phyloP scores from a whole-genome alignment of 2,113 vertebrate species.

The Setophaga petechia region DNA sequence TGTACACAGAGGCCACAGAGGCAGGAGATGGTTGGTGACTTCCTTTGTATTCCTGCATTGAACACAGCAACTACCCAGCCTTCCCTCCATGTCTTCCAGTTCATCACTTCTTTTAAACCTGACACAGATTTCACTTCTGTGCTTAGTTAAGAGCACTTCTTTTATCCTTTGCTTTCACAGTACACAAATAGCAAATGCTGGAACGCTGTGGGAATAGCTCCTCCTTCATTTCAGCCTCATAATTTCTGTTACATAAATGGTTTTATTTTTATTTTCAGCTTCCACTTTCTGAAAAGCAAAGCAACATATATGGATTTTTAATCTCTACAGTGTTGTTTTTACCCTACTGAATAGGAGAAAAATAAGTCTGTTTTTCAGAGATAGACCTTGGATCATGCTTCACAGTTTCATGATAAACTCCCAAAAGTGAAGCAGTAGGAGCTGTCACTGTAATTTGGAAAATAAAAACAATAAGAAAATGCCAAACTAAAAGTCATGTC shows the following conservation, averaged over 20 bases:
- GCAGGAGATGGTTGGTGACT: neutral
- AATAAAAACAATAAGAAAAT: neutral
- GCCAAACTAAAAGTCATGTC: neutral
- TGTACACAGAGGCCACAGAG: neutral
- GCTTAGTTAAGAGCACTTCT: neutral
- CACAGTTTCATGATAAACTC: neutral
- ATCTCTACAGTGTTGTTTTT: neutral
- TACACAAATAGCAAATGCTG: neutral
- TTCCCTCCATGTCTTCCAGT: neutral
- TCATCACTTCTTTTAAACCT: neutral
- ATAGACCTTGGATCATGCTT: neutral
- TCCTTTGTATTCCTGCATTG: neutral
- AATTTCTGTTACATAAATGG: neutral
- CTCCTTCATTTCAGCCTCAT: neutral
- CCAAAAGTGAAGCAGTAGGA: neutral
- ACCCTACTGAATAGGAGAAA: neutral
- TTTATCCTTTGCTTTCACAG: neutral
- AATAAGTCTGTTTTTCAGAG: neutral
- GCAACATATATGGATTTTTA: neutral
- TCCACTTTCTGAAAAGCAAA: neutral
- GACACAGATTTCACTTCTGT: neutral
- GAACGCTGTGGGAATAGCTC: neutral
- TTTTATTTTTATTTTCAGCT: constrained; percentile 13
- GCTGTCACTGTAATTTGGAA: neutral
- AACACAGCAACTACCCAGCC: neutral